These are phyloP conservation scores for Pantala flavescens DNA, from an alignment of 1,140 invertebrate genomes.

Conservation along the genomic window DNA sequence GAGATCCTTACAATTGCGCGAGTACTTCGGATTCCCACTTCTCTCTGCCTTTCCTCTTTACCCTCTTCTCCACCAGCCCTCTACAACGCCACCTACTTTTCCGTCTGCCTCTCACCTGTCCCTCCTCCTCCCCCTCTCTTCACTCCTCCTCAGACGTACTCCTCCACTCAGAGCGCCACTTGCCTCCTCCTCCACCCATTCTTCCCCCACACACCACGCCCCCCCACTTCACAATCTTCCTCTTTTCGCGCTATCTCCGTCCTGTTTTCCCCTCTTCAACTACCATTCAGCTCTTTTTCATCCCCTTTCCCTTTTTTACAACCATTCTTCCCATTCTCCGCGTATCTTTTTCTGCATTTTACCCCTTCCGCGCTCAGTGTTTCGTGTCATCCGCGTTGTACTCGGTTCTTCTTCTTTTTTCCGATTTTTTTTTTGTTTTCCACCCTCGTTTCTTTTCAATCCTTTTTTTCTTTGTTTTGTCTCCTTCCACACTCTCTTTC, in stretches of 20 bases:
- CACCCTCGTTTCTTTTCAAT: too few relatives aligned
- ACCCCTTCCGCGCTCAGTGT: too few relatives aligned
- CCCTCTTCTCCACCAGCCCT: not conserved
- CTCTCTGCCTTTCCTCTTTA: not conserved
- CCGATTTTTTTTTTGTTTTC: too few relatives aligned
- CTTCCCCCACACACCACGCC: not conserved
- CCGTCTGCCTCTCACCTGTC: not conserved
- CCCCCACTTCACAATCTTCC: not conserved
- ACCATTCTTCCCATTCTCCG: too few relatives aligned
- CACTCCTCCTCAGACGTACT: too few relatives aligned
- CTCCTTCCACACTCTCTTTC: too few relatives aligned
- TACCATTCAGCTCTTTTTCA: not conserved
- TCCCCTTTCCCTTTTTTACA: too few relatives aligned
- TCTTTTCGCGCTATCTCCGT: not conserved
- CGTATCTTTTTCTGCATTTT: too few relatives aligned
- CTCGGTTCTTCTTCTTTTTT: too few relatives aligned
- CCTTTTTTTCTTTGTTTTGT: too few relatives aligned
- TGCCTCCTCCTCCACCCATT: not conserved
- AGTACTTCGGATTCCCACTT: not conserved
- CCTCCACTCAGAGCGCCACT: too few relatives aligned
- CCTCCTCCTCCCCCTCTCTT: not conserved
- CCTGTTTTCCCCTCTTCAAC: not conserved
- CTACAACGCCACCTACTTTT: not conserved
- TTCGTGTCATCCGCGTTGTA: too few relatives aligned
- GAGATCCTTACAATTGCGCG: slow-evolving; percentile 4